Evolutionary conservation across 1,140 invertebrate genomes (phyloP).

Genomic region (Ostrea denselamellosa): DNA sequence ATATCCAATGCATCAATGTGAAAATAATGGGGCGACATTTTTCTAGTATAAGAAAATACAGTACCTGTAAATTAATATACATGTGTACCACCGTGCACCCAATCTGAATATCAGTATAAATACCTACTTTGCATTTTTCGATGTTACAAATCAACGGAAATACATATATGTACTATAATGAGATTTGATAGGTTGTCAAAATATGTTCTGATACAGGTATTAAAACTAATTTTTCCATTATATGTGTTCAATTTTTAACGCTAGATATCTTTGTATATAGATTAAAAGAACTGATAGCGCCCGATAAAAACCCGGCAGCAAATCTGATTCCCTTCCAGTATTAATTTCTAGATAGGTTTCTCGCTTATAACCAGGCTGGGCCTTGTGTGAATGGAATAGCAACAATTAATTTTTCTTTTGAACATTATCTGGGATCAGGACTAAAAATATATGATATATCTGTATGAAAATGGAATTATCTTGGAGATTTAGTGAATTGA

Average conservation of each 20-base stretch:
- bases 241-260: neutral
- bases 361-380: neutral
- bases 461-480: neutral
- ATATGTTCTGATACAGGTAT: neutral
- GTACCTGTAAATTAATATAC: too few relatives aligned
- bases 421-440: conserved; percentile 19
- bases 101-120: too few relatives aligned
- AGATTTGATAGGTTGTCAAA: neutral
- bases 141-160: too few relatives aligned
- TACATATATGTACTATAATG: too few relatives aligned
- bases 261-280: neutral
- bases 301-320: neutral
- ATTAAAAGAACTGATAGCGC: neutral
- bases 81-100: too few relatives aligned
- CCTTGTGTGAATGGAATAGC: neutral
- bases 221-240: neutral
- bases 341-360: neutral
- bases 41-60: too few relatives aligned
- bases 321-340: conserved; percentile 2
- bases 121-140: too few relatives aligned
- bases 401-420: conserved; percentile 27
- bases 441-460: conserved; percentile 29
- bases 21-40: too few relatives aligned
- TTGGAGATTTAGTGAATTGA: conserved; percentile 21
- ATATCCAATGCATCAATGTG: too few relatives aligned